Evolutionary conservation across 2,888 invertebrate genomes (phyloP), one percentile per base, ranked within the genome.

Genomic region (Malthinus seriepunctatus): DNA sequence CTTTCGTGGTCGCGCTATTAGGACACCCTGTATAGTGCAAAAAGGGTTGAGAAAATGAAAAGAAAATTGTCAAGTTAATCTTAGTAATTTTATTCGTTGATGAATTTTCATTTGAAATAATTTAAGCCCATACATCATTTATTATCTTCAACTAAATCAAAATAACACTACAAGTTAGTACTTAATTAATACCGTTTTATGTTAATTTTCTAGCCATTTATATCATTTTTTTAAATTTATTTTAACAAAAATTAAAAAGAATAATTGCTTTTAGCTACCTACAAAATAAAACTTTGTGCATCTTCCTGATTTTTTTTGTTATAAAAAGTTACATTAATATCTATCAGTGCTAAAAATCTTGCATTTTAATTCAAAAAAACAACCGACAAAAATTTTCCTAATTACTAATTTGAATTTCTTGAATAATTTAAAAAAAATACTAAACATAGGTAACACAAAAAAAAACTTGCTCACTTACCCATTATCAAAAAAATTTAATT

Each of bases 171-270:
- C 39, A 42, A 42, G 15, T 42, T 14, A 42, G 39, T 42, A 23
- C 23, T 23, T 23, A 42, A 42, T 42, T 42, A 42, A 42, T 42
- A 42, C 39, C 15, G 23, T 42, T 42, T 42, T 42, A 42, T 42
- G 39, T 42, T 15, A 42, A 42, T 42, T 42, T 15, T n/a, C n/a
- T 15, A 15, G 39, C 39, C 39, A 42, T 42, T 42, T 42, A 14
- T 42, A 11, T 42, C 23, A n/a, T 23, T 23, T 23, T 14, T 42
- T 42, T 42, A 42, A 23, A 42, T 15, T 23, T 23, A 23, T 23
- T 42, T 42, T 42, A 42, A 42, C 15, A 42, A 42, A 23, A 14
- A 42, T 15, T 42, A 42, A 42, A 7, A 42, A 42, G 12, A 42
- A 23, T 23, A 23, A 23, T 23, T 3, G 39, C 39, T 42, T 42